phyloP scores from a whole-genome alignment of 2,113 vertebrate species.

The Planiliza haematocheilus region DNA sequence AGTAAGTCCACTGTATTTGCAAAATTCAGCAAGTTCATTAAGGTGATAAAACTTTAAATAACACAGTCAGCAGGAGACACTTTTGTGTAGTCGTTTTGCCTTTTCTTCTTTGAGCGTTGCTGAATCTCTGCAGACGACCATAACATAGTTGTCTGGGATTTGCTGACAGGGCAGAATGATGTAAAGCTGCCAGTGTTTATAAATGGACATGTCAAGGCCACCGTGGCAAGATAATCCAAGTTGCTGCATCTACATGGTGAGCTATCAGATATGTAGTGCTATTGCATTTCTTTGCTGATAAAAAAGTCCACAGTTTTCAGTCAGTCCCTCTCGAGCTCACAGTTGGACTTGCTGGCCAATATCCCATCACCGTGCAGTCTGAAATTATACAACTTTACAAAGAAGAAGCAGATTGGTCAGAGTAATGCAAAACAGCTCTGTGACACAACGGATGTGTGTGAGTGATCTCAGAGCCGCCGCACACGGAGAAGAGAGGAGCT shows the following conservation, averaged over 20 bases:
- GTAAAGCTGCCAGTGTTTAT: slow-evolving; percentile 50
- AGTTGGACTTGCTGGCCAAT: slow-evolving; percentile 12
- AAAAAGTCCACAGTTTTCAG: slow-evolving; percentile 7
- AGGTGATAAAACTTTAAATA: background rate
- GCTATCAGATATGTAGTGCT: slow-evolving; percentile 46
- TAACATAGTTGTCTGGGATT: slow-evolving; percentile 25
- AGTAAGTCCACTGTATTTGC: background rate
- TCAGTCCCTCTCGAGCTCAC: slow-evolving; percentile 17
- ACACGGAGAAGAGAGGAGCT: slow-evolving; percentile 13
- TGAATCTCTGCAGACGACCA: slow-evolving; percentile 24
- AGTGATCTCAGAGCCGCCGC: slow-evolving; percentile 14
- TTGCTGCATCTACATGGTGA: slow-evolving; percentile 48
- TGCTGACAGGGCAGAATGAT: slow-evolving; percentile 52
- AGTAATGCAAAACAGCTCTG: slow-evolving; percentile 28
- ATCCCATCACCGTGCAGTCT: background rate
- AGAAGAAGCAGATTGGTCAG: background rate
- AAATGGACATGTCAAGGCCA: slow-evolving; percentile 28
- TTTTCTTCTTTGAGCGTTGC: slow-evolving; percentile 9
- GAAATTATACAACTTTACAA: slow-evolving; percentile 24
- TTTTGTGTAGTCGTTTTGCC: background rate
- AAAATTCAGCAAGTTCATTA: background rate
- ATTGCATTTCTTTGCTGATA: slow-evolving; percentile 39
- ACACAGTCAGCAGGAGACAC: slow-evolving; percentile 19
- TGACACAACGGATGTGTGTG: slow-evolving; percentile 5
- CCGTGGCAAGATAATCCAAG: slow-evolving; percentile 35